These are phyloP conservation scores for Bufo gargarizans DNA, from an alignment of 2,113 vertebrate species.

Conservation along the genomic window DNA sequence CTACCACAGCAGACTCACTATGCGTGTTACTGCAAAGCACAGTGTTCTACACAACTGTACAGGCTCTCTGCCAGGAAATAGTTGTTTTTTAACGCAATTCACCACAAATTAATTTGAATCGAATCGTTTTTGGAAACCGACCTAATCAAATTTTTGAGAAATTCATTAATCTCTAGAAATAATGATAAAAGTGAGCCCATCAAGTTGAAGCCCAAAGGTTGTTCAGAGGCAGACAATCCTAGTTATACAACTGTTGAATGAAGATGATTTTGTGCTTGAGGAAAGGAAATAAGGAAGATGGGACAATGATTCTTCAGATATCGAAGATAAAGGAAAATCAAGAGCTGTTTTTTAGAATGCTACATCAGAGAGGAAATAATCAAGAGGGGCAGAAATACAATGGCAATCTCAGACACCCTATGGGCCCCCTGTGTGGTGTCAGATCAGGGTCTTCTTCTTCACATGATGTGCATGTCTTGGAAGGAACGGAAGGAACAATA, in stretches of 20 bases:
- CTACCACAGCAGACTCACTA: too few species aligned
- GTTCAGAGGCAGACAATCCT: background rate
- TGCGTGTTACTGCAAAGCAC: too few species aligned
- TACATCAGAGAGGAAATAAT: background rate
- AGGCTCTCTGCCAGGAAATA: too few species aligned
- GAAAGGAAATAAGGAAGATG: background rate
- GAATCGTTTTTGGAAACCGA: too few species aligned
- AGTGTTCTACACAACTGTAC: too few species aligned
- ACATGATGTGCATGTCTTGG: background rate
- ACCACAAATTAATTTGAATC: too few species aligned
- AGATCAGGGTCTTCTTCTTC: conserved; percentile 1
- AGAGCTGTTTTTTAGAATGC: background rate
- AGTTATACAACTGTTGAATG: background rate
- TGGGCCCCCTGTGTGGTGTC: background rate
- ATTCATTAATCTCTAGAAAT: too few species aligned
- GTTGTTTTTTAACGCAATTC: too few species aligned
- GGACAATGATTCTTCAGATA: background rate
- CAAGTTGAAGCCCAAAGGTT: background rate
- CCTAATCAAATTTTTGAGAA: too few species aligned
- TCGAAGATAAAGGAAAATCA: conserved; percentile 35
- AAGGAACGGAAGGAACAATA: background rate
- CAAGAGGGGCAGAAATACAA: background rate
- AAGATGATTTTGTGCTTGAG: background rate
- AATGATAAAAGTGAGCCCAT: background rate
- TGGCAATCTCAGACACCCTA: background rate